phyloP scores from a whole-genome alignment of 2,113 vertebrate genomes.

The Electrona antarctica region DNA sequence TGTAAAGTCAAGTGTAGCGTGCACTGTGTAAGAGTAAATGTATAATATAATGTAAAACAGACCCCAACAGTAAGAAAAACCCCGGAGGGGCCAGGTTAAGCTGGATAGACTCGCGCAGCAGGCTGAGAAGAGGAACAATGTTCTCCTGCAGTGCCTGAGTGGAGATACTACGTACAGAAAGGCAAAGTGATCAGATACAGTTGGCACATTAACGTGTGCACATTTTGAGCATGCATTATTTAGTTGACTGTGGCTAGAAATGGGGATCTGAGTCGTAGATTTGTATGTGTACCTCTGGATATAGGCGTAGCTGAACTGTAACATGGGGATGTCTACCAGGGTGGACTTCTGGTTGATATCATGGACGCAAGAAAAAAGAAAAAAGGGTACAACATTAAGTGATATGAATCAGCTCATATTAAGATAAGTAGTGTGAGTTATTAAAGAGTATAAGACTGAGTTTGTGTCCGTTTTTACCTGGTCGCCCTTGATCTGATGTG shows the following conservation, averaged over 20 bases:
- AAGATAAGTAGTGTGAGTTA: background rate
- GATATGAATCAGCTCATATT: background rate
- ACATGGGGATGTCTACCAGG: conserved; percentile 89
- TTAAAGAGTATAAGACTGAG: background rate
- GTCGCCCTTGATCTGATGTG: conserved; percentile 89
- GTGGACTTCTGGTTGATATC: conserved; percentile 80
- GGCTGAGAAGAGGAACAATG: conserved; percentile 82
- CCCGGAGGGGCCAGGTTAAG: conserved; percentile 92
- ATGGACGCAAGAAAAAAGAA: conserved; percentile 2
- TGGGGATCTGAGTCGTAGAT: background rate
- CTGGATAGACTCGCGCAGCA: conserved; percentile 92
- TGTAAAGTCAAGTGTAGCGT: background rate
- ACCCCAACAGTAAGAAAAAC: conserved; percentile 94
- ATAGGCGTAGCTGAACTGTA: conserved; percentile 90
- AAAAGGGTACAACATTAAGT: background rate
- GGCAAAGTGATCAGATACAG: background rate
- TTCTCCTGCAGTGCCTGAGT: conserved; percentile 87
- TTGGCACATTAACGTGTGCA: no score
- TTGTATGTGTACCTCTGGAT: conserved; percentile 83
- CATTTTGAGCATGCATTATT: background rate
- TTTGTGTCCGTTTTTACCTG: conserved; percentile 78
- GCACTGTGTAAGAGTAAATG: background rate
- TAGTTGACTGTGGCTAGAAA: background rate
- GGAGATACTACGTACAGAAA: conserved; percentile 77
- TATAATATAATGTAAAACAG: conserved; percentile 40